Evolutionary conservation across 1,140 invertebrate genomes (phyloP), one percentile per base, ranked within the genome.

Genomic region (Ceratina calcarata): DNA sequence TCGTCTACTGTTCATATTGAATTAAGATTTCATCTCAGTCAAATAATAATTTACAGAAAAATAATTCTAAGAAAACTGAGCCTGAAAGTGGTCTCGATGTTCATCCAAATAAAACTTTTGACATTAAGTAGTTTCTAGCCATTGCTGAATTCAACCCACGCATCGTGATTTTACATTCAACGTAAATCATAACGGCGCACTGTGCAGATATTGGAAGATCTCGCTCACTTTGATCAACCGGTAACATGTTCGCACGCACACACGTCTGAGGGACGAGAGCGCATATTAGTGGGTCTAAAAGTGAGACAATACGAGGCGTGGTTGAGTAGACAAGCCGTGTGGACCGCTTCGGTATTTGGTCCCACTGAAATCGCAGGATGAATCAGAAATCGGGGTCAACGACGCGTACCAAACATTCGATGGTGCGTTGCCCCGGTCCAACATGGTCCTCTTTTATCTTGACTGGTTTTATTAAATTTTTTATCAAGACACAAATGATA

Each of bases 241-340:
- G 67, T 77, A 64, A 76, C 73, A 68, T 68, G 65, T 16, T 62
- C 64, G 64, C 24, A 20, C 24, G 12, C 15, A 60, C 53, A 60
- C 53, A 27, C 22, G 70, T n/a, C n/a, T 16, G 37, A 45, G 53
- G 32, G 32, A 37, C 62, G n/a, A 61, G 55, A 58, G 58, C 67
- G 53, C 75, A 78, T n/a, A 78, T 78, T 78, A 78, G 68, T 55
- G 68, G 49, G 45, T 27, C 60, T 72, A 77, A 78, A 60, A 55
- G 73, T 77, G 75, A 81, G 80, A 81, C 80, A 81, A 81, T 81
- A 77, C 53, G 53, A 81, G 80, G 80, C 80, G 80, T 81, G 80
- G 80, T 78, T 70, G 66, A 60, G 74, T 70, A 65, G 75, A 65
- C 75, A 65, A 78, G 51, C 27, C 37, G 51, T 24, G 24, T 49